These are phyloP conservation scores for Lamprotornis superbus DNA, from an alignment of 2,113 vertebrate genomes.

Conservation along the genomic window DNA sequence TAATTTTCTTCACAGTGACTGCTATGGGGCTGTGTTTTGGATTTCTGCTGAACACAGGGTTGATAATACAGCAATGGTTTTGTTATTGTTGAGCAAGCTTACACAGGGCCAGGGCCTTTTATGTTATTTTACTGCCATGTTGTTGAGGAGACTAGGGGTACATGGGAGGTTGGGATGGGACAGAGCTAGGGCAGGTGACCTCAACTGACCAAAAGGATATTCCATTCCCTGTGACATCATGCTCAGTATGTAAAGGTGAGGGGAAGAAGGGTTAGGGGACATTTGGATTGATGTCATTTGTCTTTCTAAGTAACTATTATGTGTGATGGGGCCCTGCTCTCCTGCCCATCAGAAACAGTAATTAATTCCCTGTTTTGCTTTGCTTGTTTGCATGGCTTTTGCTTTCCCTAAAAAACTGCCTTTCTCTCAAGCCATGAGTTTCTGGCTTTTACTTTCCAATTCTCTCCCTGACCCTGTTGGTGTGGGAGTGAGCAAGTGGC, in stretches of 20 bases:
- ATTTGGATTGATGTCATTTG: neutral
- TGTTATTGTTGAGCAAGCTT: neutral
- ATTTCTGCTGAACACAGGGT: neutral
- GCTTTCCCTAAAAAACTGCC: neutral
- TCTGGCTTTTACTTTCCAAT: neutral
- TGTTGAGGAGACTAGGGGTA: neutral
- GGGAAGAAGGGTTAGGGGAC: neutral
- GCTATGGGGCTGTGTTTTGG: neutral
- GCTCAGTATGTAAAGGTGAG: neutral
- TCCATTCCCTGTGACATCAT: neutral
- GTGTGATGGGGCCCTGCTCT: neutral
- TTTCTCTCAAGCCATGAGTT: neutral
- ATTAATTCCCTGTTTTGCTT: neutral
- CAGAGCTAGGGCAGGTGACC: neutral
- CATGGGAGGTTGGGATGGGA: accelerated
- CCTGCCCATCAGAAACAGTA: neutral
- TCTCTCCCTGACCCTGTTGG: neutral
- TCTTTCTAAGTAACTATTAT: neutral
- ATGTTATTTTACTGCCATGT: neutral
- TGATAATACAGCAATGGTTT: neutral
- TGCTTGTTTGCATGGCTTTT: neutral
- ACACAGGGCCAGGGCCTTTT: neutral
- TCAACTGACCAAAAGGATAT: neutral
- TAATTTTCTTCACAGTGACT: neutral
- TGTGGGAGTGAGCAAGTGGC: neutral